Evolutionary conservation across 1,140 invertebrate species (phyloP).

Genomic region (Leptinotarsa texana): DNA sequence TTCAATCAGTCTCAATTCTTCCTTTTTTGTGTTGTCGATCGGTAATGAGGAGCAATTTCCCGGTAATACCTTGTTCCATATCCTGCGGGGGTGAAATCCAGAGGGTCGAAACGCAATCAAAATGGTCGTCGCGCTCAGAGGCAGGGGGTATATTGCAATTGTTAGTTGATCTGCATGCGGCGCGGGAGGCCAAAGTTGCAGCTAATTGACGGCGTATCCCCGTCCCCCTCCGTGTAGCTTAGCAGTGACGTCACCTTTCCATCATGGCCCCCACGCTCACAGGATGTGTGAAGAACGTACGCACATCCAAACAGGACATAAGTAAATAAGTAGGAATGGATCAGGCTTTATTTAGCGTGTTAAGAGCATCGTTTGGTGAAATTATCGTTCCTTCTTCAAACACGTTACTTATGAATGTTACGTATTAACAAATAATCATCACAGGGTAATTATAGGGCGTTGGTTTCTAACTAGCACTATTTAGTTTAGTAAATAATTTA

Average conservation of each 20-base stretch:
- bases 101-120: slow-evolving; percentile 22
- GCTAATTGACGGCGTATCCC: slow-evolving; percentile 19
- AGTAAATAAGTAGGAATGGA: too few relatives aligned
- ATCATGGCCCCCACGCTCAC: slow-evolving; percentile 11
- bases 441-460: too few relatives aligned
- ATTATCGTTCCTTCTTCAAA: too few relatives aligned
- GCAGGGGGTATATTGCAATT: slow-evolving; percentile 7
- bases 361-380: too few relatives aligned
- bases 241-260: slow-evolving; percentile 12
- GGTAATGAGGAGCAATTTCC: slow-evolving; percentile 11
- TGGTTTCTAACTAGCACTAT: too few relatives aligned
- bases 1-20: slow-evolving; percentile 12
- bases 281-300: not conserved
- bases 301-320: not conserved
- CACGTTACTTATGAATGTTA: too few relatives aligned
- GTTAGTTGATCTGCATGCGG: not conserved
- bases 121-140: not conserved
- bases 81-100: slow-evolving; percentile 16
- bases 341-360: too few relatives aligned
- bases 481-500: too few relatives aligned
- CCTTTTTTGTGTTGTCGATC: not conserved
- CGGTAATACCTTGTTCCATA: slow-evolving; percentile 18
- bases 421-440: too few relatives aligned
- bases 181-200: slow-evolving; percentile 12
- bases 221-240: slow-evolving; percentile 9